Percentiles rank a stretch among this genome's conserved stretches.
These are phyloP conservation scores for Spinibarbus caldwelli DNA, from an alignment of 2,797 vertebrate genomes.

Conservation along the genomic window DNA sequence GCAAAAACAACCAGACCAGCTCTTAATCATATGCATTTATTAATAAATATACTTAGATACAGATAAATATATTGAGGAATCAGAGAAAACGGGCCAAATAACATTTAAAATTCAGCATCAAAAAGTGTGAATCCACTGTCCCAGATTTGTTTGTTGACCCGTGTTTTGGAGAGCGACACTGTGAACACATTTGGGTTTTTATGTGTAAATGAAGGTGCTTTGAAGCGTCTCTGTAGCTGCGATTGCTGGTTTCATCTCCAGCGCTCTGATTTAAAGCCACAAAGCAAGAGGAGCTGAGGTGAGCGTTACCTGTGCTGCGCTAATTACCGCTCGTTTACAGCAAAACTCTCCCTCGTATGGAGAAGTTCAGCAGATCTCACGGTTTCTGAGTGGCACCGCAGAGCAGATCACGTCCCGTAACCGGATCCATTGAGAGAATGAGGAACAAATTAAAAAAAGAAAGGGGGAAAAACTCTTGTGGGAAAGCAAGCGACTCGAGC, in stretches of 20 bases:
- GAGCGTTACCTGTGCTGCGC: constrained; percentile 57
- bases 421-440: constrained; percentile 78
- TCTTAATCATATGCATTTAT: neutral
- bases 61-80: neutral
- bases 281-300: constrained; percentile 33
- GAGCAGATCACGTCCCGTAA: constrained; percentile 84
- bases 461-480: constrained; percentile 79
- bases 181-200: constrained; percentile 19
- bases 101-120: constrained; percentile 17
- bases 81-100: neutral
- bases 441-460: constrained; percentile 79
- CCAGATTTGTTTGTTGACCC: constrained; percentile 19
- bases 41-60: neutral
- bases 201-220: constrained; percentile 33
- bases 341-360: constrained; percentile 74
- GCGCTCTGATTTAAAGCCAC: constrained; percentile 15
- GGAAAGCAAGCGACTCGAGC: constrained; percentile 81
- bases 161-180: neutral
- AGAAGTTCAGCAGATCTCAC: constrained; percentile 57
- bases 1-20: neutral
- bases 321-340: constrained; percentile 62
- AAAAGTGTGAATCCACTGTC: constrained; percentile 4
- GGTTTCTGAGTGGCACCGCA: constrained; percentile 70
- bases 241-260: constrained; percentile 8
- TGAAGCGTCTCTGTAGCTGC: constrained; percentile 10